A percentile compares a stretch with the other conserved stretches of the same genome.
Conservation (phyloP, 1,140 invertebrate species). For the Cydia pomonella region DNA sequence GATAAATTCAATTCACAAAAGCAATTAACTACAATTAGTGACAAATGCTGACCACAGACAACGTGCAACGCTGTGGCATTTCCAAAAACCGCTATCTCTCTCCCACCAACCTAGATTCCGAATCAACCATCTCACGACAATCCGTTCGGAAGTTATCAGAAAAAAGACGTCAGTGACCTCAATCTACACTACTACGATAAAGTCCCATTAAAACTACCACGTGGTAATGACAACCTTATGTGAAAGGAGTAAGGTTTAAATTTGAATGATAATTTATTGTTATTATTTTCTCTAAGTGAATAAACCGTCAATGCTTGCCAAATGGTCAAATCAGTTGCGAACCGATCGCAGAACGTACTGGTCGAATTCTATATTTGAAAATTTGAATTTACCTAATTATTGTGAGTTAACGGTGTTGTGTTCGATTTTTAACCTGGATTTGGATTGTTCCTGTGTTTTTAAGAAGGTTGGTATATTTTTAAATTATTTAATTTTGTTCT, state of each 20-base stretch:
- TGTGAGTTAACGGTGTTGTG: constrained; percentile 43
- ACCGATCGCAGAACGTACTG: constrained; percentile 41
- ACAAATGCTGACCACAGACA: constrained; percentile 33
- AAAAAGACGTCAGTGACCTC: constrained; percentile 76
- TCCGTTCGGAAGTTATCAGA: constrained; percentile 57
- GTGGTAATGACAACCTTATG: constrained; percentile 39
- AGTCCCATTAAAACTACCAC: constrained; percentile 40
- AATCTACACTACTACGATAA: constrained; percentile 48
- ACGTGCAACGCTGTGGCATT: neutral
- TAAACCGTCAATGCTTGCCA: constrained; percentile 51
- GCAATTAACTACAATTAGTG: constrained; percentile 21
- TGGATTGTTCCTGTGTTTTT: constrained; percentile 46
- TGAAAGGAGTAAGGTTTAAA: constrained; percentile 39
- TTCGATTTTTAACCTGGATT: constrained; percentile 37
- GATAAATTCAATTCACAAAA: neutral
- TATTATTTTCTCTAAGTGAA: constrained; percentile 45
- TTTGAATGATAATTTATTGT: constrained; percentile 31
- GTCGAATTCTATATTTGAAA: constrained; percentile 16
- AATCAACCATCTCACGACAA: constrained; percentile 50
- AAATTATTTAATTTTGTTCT: constrained; percentile 41
- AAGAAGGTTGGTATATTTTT: constrained; percentile 42
- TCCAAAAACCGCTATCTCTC: constrained; percentile 35
- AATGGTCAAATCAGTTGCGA: constrained; percentile 60
- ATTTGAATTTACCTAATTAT: constrained; percentile 25
- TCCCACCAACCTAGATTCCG: constrained; percentile 39